Evolutionary conservation across 2,113 vertebrate genomes (phyloP), one percentile per base, ranked within the genome.

Genomic region (Sialia sialis): DNA sequence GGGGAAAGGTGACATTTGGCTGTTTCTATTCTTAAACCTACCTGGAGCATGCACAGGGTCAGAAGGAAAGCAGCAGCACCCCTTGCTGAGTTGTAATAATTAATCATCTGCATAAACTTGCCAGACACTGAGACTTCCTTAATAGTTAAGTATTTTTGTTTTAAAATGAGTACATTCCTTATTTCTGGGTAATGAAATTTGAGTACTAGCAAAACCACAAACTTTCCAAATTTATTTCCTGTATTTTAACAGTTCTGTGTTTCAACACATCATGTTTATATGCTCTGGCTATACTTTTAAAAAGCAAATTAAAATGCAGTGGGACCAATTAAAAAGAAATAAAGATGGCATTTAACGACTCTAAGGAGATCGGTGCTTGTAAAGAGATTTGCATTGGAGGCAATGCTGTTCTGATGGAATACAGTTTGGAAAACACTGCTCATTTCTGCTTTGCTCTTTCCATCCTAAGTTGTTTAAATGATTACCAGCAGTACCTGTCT

Each of bases 11-110:
- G 60, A 32, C 0, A 2, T 87, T 62, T 39, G 60, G 3, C 0
- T 55, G 6, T 49, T 67, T 15, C n/a, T 46, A 0, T 38, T 78
- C 60, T 48, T 62, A 52, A 87, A 56, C 44, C 26, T 29, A 32
- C n/a, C 27, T 3, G 2, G 69, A 20, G 23, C 0, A 0, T 14
- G 18, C 25, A 54, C 2, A 0, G 39, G 43, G 52, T 85, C 84
- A 68, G 58, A 44, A 64, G 54, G 38, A 85, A 41, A 88, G 66
- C 54, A 25, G 51, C 62, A 73, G 41, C 75, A 49, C 19, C 75
- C 30, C 19, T 70, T 48, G 54, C 67, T 72, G 51, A 60, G 62
- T 49, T 87, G n/a, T 3, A 21, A 11, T 49, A 84, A 72, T 60
- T 58, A 74, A 76, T 64, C 18, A 63, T 89, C 75, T 67, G 66